Conservation (phyloP, 2,113 vertebrate species). For the Poecilia latipinna region DNA sequence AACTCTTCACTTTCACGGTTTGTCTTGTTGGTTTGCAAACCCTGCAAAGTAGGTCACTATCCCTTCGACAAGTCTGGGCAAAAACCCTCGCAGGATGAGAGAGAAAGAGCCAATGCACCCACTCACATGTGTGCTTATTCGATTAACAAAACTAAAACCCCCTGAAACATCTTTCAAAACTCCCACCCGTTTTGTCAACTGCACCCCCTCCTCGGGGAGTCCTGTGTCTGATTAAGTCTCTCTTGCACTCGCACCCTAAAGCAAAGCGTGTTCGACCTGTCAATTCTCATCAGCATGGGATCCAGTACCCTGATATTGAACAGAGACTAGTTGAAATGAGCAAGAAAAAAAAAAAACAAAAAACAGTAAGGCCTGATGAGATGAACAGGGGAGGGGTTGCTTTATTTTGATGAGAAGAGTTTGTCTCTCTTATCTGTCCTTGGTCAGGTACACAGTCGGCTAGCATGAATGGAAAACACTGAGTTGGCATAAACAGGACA, state of each 20-base stretch:
- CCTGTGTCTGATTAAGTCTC: constrained; percentile 27
- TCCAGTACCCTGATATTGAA: constrained; percentile 49
- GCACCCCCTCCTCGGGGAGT: background rate
- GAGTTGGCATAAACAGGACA: constrained; percentile 58
- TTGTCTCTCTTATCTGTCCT: constrained; percentile 61
- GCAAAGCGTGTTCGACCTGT: constrained; percentile 46
- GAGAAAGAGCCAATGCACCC: constrained; percentile 27
- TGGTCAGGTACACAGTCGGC: constrained; percentile 48
- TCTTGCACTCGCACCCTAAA: constrained; percentile 27
- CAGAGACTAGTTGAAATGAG: constrained; percentile 47
- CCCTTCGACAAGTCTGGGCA: constrained; percentile 52
- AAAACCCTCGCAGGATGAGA: constrained; percentile 22
- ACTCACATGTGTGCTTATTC: constrained; percentile 20
- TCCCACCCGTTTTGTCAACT: constrained; percentile 23
- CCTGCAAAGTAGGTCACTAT: constrained; percentile 49
- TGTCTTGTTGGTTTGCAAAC: constrained; percentile 34
- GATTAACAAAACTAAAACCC: constrained; percentile 25
- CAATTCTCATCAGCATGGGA: constrained; percentile 61
- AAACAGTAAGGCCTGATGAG: constrained; percentile 25
- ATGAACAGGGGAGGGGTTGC: constrained; percentile 18
- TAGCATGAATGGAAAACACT: constrained; percentile 55
- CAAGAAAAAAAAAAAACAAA: background rate
- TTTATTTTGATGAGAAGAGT: constrained; percentile 48
- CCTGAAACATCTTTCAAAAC: constrained; percentile 19
- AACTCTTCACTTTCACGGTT: constrained; percentile 26